Evolutionary conservation across 2,797 vertebrate species (phyloP).

Genomic region (Poecile montanus): DNA sequence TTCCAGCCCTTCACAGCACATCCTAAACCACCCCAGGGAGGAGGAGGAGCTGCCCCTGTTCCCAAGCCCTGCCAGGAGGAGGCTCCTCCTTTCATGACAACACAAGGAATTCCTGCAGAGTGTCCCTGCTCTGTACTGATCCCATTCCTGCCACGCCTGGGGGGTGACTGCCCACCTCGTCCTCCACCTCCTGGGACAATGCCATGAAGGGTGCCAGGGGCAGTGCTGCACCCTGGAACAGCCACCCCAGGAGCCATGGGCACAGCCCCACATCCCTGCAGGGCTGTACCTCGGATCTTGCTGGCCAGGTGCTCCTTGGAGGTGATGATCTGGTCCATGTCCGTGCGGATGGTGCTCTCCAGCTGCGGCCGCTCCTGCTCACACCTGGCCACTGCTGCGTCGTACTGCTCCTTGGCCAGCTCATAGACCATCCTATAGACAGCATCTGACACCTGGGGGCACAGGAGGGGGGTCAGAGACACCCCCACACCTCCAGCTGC

Average conservation of each 20-base stretch:
- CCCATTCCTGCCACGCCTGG: accelerated
- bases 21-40: not conserved
- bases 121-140: not conserved
- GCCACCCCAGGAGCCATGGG: accelerated
- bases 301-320: constrained; percentile 92
- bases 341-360: constrained; percentile 87
- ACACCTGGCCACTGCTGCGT: constrained; percentile 74
- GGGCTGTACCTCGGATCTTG: constrained; percentile 88
- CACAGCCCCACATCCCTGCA: not conserved
- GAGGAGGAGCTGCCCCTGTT: not conserved
- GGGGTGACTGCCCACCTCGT: not conserved
- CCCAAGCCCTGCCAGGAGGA: not conserved
- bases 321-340: constrained; percentile 97
- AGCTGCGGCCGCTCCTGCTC: constrained; percentile 79
- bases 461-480: not conserved
- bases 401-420: constrained; percentile 80
- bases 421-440: constrained; percentile 87
- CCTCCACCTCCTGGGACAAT: not conserved
- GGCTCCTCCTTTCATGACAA: not conserved
- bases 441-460: constrained; percentile 87
- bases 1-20: not conserved
- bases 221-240: not conserved
- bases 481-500: not conserved
- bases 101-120: not conserved
- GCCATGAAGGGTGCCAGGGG: not conserved